Percentiles rank a stretch among this genome's conserved stretches.
phyloP scores from a whole-genome alignment of 2,888 invertebrate species.

The Morpho achilles region DNA sequence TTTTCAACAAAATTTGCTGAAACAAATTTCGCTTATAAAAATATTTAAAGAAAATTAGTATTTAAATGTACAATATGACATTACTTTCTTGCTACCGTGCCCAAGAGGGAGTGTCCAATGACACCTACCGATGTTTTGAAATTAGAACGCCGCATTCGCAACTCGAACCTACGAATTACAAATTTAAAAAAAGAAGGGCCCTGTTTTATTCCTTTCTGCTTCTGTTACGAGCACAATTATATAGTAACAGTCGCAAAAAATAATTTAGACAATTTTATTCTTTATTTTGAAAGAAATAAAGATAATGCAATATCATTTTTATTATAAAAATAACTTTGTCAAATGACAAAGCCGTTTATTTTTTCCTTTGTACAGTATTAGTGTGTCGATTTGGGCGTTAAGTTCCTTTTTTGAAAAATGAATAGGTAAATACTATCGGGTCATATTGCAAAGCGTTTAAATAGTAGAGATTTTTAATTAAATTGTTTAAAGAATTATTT shows the following conservation, averaged over 20 bases:
- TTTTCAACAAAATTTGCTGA: no score
- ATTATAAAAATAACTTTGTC: conserved; percentile 34
- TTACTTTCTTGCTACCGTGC: conserved; percentile 46
- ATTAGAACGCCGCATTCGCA: conserved; percentile 76
- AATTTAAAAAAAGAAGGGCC: conserved; percentile 68
- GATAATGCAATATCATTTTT: background rate
- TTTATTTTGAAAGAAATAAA: conserved; percentile 29
- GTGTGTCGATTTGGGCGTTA: conserved; percentile 76
- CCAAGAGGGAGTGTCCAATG: conserved; percentile 70
- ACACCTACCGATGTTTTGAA: conserved; percentile 78
- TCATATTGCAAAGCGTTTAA: conserved; percentile 65
- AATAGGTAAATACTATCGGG: conserved; percentile 75
- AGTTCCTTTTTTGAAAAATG: conserved; percentile 76
- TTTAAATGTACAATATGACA: conserved; percentile 1
- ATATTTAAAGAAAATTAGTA: no score
- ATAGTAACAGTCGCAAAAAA: background rate
- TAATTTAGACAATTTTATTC: conserved; percentile 28
- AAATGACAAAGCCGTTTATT: conserved; percentile 75
- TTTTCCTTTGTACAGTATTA: conserved; percentile 72
- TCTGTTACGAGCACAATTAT: conserved; percentile 34
- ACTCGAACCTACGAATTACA: conserved; percentile 78
- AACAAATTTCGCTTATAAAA: no score
- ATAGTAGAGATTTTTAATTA: conserved; percentile 25
- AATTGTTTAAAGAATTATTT: no score
- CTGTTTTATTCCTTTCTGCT: conserved; percentile 58